phyloP scores from a whole-genome alignment of 1,140 invertebrate species.

The Theocolax elegans region DNA sequence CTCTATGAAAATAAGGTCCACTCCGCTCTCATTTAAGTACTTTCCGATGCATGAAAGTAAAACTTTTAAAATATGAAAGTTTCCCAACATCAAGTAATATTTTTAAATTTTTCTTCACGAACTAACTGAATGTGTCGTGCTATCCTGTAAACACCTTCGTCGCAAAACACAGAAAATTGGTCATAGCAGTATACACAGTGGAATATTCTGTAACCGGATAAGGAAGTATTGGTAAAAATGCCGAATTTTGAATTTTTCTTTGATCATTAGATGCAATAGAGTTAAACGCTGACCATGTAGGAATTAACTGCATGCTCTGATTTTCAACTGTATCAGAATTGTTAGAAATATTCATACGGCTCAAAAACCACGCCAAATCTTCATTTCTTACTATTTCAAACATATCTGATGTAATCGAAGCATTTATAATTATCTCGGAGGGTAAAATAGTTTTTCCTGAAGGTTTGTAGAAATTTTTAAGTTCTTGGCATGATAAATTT shows the following conservation, averaged over 20 bases:
- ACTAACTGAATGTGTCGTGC: slow-evolving; percentile 14
- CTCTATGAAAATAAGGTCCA: not conserved
- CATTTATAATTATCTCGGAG: slow-evolving; percentile 1
- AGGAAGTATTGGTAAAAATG: slow-evolving; percentile 33
- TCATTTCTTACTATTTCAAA: not conserved
- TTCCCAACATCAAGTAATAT: slow-evolving; percentile 1
- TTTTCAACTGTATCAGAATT: not conserved
- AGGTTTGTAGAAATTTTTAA: slow-evolving; percentile 4
- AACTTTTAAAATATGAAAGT: not conserved
- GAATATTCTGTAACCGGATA: slow-evolving; percentile 28
- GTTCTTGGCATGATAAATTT: slow-evolving; percentile 16
- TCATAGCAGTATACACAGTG: slow-evolving; percentile 30
- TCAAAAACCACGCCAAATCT: slow-evolving; percentile 19
- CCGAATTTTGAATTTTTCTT: not conserved
- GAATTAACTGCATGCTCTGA: not conserved
- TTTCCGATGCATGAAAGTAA: not conserved
- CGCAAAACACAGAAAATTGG: slow-evolving; percentile 28
- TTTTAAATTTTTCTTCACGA: not conserved
- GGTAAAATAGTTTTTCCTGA: not conserved
- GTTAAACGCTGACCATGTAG: slow-evolving; percentile 31
- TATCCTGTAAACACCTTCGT: slow-evolving; percentile 34
- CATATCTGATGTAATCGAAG: not conserved
- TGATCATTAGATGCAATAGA: slow-evolving; percentile 10
- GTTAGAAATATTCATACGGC: slow-evolving; percentile 1
- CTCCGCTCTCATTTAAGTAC: not conserved